These are phyloP conservation scores for Timema cristinae DNA, from an alignment of 2,888 invertebrate genomes.

Conservation along the genomic window DNA sequence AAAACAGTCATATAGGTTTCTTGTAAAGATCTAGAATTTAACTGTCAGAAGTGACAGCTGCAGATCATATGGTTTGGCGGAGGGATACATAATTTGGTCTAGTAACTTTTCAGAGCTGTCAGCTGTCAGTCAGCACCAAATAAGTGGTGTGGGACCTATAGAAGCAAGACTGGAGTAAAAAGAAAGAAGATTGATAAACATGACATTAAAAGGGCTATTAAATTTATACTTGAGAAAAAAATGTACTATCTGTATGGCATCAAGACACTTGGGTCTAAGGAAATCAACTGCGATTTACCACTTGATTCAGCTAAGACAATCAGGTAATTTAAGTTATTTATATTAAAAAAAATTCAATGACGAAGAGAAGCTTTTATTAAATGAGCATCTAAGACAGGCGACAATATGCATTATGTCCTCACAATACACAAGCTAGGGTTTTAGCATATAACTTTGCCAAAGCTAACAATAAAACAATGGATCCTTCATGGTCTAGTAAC, in stretches of 20 bases:
- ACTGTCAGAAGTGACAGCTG: no score
- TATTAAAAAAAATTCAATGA: not conserved
- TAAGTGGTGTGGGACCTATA: no score
- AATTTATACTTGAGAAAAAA: not conserved
- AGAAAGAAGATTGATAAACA: not conserved
- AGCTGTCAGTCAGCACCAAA: no score
- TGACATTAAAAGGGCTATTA: not conserved
- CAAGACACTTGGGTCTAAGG: not conserved
- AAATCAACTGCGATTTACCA: not conserved
- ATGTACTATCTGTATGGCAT: not conserved
- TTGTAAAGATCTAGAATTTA: no score
- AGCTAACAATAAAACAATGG: not conserved
- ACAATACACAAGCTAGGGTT: not conserved
- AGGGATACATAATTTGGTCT: no score
- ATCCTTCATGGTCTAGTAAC: constrained; percentile 3
- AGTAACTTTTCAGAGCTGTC: no score
- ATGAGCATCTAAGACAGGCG: not conserved
- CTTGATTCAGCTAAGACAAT: not conserved
- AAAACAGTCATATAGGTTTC: no score
- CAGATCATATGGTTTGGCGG: no score
- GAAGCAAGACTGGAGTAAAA: not conserved
- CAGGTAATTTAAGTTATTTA: not conserved
- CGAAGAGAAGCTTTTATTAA: constrained; percentile 1
- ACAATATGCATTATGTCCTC: not conserved
- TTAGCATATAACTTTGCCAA: not conserved